Base-by-base conservation (phyloP, 2,797 vertebrate genomes). In the Monodelphis domestica region DNA sequence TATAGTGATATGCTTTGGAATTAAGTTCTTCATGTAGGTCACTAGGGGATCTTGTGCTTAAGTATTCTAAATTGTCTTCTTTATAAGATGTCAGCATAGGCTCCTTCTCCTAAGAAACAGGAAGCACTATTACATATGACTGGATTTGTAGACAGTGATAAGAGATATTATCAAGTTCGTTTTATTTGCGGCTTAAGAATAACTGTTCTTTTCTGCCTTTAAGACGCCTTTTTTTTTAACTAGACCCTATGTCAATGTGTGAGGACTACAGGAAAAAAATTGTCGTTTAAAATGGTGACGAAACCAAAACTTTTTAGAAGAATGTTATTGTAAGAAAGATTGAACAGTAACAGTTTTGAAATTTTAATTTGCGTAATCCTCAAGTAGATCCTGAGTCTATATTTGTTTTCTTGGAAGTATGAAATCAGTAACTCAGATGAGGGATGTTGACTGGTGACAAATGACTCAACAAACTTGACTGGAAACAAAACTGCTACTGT, bases 81-180 rank as follows among this genome's bases (percentile, higher is more conserved):
- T 53, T 30, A 90, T 87, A 26, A 88, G 29, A 92, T 90, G 93
- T 90, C 95, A 97, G 93, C 92, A 88, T 53, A 90, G 92, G 95
- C 78, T 54, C 94, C 56, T 52, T 53, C 95, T 93, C 93, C 95
- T 93, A 95, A 97, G 95, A 94, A 97, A 97, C 94, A 95, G 96
- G 94, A 97, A 97, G 93, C 93, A 45, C 33, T 29, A 24, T 51
- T 89, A 53, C 91, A 88, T 54, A 78, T 89, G 87, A 57, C 92
- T 89, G 89, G 30, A 63, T 63, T 95, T 90, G 91, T 89, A 84
- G 55, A 93, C 59, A 26, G n/a, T 4, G 95, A 93, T 92, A 94
- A 96, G 90, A 88, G 91, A 57, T 90, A 7, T 33, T 28, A 90
- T 90, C 91, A 56, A 54, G 53, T 91, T 89, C 91, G 92, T 93